Evolutionary conservation across 2,113 vertebrate genomes (phyloP), one percentile per base, ranked within the genome.

Genomic region (Paradisaea rubra): DNA sequence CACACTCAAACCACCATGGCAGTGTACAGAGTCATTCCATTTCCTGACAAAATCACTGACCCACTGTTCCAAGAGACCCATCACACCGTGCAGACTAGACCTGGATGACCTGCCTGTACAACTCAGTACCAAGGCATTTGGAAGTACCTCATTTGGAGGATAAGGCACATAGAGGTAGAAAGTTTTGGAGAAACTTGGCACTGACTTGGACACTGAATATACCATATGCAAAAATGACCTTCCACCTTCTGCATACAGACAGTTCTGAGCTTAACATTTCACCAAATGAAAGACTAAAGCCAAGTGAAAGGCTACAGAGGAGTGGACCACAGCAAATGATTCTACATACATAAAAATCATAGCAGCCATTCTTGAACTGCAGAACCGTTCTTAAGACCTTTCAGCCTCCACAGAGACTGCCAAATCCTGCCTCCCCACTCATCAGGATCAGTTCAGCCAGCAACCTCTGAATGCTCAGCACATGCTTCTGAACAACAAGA

Each of bases 81-180:
- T 13, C 31, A 47, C 5, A 52, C 23, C 86, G 7, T 9, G 21
- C 28, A 3, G 27, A n/a, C 12, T 42, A 20, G 16, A 69, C 30
- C 3, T 28, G 14, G 15, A 68, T 24, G 2, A 82, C 13, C 57
- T 33, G 9, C 44, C 35, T 3, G 5, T 19, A 65, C 45, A 77
- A 18, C 2, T 8, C 45, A 60, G 8, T 21, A 53, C 14, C 3
- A 72, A 72, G 24, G 25, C 22, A 64, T 9, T 44, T 0, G 15
- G 6, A 64, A 60, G 11, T 33, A 49, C 20, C 22, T 80, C 42
- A 45, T 42, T 5, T 57, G 59, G 13, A 83, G 12, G 17, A 61
- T 1, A 0, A 76, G 7, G 9, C 47, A 59, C 1, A 2, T 2
- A 50, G 21, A 68, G 24, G 6, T 3, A 60, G 9, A 56, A 91